A percentile compares a stretch with the other conserved stretches of the same genome.
Evolutionary conservation across 2,888 invertebrate genomes (phyloP).

Genomic region (Mesoligia furuncula): DNA sequence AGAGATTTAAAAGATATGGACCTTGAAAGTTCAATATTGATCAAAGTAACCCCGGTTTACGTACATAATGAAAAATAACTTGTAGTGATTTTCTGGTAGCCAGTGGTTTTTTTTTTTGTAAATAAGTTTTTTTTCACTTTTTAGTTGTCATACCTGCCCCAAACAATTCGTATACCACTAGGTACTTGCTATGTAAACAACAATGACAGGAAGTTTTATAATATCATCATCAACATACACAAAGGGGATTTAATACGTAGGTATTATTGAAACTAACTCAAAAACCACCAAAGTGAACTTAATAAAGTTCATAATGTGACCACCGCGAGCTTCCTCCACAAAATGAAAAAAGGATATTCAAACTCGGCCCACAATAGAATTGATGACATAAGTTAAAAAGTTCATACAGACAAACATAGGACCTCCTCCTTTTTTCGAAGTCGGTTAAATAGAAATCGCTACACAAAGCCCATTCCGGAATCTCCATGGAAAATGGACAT

Average conservation of each 20-base stretch:
- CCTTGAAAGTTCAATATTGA: no score
- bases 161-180: no score
- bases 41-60: no score
- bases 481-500: slow-evolving; percentile 58
- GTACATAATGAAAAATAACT: neutral
- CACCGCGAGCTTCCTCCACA: neutral
- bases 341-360: neutral
- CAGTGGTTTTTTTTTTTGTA: neutral
- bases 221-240: neutral
- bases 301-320: neutral
- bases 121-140: neutral
- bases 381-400: neutral
- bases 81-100: no score
- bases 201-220: neutral
- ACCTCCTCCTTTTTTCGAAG: neutral
- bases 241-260: no score
- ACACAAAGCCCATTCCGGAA: slow-evolving; percentile 19
- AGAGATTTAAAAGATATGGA: no score
- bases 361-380: neutral
- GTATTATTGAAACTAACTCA: no score
- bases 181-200: neutral
- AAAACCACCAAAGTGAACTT: no score
- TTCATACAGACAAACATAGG: neutral
- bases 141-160: neutral
- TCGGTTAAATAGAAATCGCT: neutral